A percentile compares a stretch with the other conserved stretches of the same genome.
phyloP scores from a whole-genome alignment of 2,797 vertebrate species.

The Sciurus vulgaris region DNA sequence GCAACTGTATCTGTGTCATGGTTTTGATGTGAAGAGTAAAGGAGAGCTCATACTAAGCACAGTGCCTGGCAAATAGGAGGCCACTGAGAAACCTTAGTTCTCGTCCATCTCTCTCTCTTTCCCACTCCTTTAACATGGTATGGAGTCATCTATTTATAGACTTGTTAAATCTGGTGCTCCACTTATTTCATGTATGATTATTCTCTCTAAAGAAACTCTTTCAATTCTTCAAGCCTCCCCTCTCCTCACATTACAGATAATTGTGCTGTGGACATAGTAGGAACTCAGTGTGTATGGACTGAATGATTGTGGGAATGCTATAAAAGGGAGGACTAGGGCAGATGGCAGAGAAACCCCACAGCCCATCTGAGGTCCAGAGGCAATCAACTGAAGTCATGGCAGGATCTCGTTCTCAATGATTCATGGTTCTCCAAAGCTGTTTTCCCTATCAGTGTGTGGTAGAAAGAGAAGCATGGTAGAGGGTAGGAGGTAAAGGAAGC shows the following conservation, averaged over 20 bases:
- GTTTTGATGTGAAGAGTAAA: neutral
- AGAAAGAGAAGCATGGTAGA: no score
- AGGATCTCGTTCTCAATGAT: neutral
- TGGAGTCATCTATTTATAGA: neutral
- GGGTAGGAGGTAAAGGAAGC: neutral
- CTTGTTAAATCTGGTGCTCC: neutral
- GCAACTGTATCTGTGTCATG: neutral
- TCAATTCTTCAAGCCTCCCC: neutral
- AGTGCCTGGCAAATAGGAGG: neutral
- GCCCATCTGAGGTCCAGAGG: neutral
- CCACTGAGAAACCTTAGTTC: neutral
- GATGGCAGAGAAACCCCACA: neutral
- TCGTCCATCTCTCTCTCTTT: no score
- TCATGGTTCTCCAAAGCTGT: neutral
- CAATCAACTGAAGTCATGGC: neutral
- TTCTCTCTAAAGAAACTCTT: slow-evolving; percentile 6
- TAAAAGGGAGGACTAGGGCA: neutral
- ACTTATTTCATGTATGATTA: neutral
- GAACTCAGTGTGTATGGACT: neutral
- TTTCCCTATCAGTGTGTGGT: neutral
- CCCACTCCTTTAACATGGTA: neutral
- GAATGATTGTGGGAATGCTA: neutral
- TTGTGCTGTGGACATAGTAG: neutral
- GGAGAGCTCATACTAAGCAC: neutral
- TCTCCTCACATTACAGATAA: neutral